A percentile compares a stretch with the other conserved stretches of the same genome.
phyloP scores from a whole-genome alignment of 2,888 invertebrate species.

The Tetranychus piercei region DNA sequence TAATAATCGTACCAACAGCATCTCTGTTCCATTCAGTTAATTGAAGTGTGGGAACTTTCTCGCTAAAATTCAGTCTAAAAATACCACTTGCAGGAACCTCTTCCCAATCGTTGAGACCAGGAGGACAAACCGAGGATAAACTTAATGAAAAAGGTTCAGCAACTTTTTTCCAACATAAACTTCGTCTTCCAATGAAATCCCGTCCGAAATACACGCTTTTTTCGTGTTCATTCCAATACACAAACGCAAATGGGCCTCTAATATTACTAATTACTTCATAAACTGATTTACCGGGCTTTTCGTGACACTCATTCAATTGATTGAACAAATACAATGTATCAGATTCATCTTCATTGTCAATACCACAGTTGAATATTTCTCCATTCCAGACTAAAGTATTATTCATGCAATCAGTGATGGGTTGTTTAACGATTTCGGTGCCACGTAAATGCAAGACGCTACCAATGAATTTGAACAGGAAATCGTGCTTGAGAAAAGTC shows the following conservation, averaged over 20 bases:
- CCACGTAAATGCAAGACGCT: conserved; percentile 74
- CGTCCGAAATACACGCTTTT: conserved; percentile 53
- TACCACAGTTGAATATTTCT: conserved; percentile 46
- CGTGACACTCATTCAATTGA: conserved; percentile 26
- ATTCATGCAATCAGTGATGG: conserved; percentile 40
- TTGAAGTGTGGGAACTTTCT: conserved; percentile 9
- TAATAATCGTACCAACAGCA: conserved; percentile 10
- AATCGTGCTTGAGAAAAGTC: neutral
- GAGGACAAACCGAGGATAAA: neutral
- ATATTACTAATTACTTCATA: conserved; percentile 41
- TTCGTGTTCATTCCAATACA: conserved; percentile 43
- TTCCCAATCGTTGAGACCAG: conserved; percentile 24
- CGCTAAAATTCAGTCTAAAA: conserved; percentile 30
- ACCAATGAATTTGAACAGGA: conserved; percentile 27
- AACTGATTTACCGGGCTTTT: conserved; percentile 27
- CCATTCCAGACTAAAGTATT: conserved; percentile 69
- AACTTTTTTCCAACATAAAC: conserved; percentile 43
- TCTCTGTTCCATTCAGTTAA: conserved; percentile 13
- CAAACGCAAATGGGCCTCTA: conserved; percentile 64
- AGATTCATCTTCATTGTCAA: conserved; percentile 28
- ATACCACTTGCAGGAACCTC: conserved; percentile 35
- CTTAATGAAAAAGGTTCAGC: conserved; percentile 25
- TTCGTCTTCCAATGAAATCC: conserved; percentile 66
- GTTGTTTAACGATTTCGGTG: conserved; percentile 44
- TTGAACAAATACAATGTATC: conserved; percentile 31